These are phyloP conservation scores for Perccottus glenii DNA, from an alignment of 2,113 vertebrate species.

Conservation along the genomic window DNA sequence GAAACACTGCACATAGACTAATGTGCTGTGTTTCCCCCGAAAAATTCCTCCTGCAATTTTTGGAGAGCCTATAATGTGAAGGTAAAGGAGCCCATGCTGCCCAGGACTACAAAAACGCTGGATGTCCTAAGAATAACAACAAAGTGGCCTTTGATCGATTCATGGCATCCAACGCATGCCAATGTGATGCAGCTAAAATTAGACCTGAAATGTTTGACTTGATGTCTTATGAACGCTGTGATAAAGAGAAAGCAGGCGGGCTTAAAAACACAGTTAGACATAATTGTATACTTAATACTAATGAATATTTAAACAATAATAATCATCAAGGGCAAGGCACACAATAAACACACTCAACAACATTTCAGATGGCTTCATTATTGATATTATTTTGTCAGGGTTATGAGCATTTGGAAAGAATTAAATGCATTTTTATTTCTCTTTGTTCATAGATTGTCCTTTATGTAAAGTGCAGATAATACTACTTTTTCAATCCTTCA, in stretches of 20 bases:
- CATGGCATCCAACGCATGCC: slow-evolving; percentile 41
- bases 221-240: slow-evolving; percentile 26
- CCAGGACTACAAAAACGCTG: slow-evolving; percentile 57
- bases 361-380: slow-evolving; percentile 73
- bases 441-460: slow-evolving; percentile 77
- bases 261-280: slow-evolving; percentile 12
- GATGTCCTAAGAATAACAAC: slow-evolving; percentile 72
- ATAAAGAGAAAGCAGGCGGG: slow-evolving; percentile 6
- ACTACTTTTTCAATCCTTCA: slow-evolving; percentile 69
- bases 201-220: slow-evolving; percentile 44
- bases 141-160: slow-evolving; percentile 66
- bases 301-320: background rate
- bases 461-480: slow-evolving; percentile 82
- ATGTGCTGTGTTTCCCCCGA: too few relatives aligned
- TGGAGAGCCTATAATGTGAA: too few relatives aligned
- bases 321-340: slow-evolving; percentile 20
- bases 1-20: too few relatives aligned
- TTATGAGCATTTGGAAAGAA: slow-evolving; percentile 74
- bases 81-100: slow-evolving; percentile 39
- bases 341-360: slow-evolving; percentile 65
- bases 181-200: slow-evolving; percentile 55
- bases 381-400: slow-evolving; percentile 72
- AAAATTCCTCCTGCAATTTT: too few relatives aligned
- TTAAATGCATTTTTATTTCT: slow-evolving; percentile 67
- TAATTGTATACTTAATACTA: background rate